phyloP scores from a whole-genome alignment of 2,888 invertebrate species.

The Lithodes maja region DNA sequence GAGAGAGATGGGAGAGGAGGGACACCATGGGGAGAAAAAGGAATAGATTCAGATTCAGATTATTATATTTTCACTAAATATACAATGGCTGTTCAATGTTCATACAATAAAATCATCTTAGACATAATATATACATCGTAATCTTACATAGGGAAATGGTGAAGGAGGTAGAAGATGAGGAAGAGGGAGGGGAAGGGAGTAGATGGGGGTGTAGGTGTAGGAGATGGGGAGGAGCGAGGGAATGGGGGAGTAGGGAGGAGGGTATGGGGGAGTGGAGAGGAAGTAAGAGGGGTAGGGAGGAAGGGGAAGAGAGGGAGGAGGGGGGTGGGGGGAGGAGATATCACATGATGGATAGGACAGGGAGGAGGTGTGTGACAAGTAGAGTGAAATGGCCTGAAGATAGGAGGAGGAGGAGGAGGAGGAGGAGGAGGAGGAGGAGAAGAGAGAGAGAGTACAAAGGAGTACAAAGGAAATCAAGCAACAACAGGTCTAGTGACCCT shows the following conservation, averaged over 20 bases:
- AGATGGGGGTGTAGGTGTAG: not conserved
- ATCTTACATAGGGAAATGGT: too few species aligned
- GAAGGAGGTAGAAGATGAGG: not conserved
- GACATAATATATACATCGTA: too few species aligned
- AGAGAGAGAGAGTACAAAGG: not conserved
- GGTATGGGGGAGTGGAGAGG: not conserved
- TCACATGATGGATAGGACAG: not conserved
- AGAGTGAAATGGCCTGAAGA: too few species aligned
- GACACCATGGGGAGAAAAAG: too few species aligned
- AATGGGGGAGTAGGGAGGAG: not conserved
- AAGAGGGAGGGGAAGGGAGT: not conserved
- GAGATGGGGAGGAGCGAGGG: not conserved
- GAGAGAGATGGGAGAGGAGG: too few species aligned
- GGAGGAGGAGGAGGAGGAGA: not conserved
- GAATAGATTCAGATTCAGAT: too few species aligned
- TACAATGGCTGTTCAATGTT: too few species aligned
- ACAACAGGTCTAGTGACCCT: too few species aligned
- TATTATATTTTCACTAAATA: too few species aligned
- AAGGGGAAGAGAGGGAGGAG: not conserved
- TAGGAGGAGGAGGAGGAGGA: not conserved
- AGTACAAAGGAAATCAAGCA: not conserved
- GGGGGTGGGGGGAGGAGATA: not conserved
- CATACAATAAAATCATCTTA: too few species aligned
- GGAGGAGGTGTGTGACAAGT: not conserved
- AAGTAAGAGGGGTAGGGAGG: constrained; percentile 2